A percentile compares a stretch with the other conserved stretches of the same genome.
These are phyloP conservation scores for Danaus chrysippus DNA, from an alignment of 2,888 invertebrate species.

Conservation along the genomic window DNA sequence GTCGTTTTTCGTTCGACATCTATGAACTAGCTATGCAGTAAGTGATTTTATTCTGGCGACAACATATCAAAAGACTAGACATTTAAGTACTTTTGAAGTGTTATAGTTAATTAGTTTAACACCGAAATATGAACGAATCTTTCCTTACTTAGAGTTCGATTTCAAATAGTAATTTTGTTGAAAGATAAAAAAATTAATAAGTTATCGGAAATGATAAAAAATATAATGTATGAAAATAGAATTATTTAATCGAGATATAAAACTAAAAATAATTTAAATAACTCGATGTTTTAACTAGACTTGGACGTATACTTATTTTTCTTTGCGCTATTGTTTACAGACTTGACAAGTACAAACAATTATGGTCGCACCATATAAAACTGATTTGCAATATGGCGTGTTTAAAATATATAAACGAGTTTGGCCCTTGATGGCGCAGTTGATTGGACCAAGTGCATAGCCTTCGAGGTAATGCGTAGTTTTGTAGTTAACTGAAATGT, in stretches of 20 bases:
- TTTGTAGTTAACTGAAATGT: conserved; percentile 18
- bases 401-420: conserved; percentile 36
- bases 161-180: too few species aligned
- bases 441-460: conserved; percentile 30
- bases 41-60: too few species aligned
- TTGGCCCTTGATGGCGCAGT: conserved; percentile 39
- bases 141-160: too few species aligned
- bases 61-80: too few species aligned
- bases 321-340: conserved; percentile 17
- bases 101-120: too few species aligned
- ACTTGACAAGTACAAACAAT: conserved; percentile 30
- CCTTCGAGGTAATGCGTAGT: conserved; percentile 28
- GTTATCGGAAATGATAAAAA: too few species aligned
- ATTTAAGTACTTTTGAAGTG: too few species aligned
- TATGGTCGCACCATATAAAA: conserved; percentile 29
- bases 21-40: conserved; percentile 17
- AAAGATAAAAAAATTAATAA: too few species aligned
- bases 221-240: too few species aligned
- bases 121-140: too few species aligned
- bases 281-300: neutral
- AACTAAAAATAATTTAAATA: too few species aligned
- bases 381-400: conserved; percentile 38
- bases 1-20: conserved; percentile 15
- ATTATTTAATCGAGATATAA: too few species aligned
- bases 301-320: neutral